A percentile compares a stretch with the other conserved stretches of the same genome.
Evolutionary conservation across 2,888 invertebrate genomes (phyloP).

Genomic region (Aphrophora alni): DNA sequence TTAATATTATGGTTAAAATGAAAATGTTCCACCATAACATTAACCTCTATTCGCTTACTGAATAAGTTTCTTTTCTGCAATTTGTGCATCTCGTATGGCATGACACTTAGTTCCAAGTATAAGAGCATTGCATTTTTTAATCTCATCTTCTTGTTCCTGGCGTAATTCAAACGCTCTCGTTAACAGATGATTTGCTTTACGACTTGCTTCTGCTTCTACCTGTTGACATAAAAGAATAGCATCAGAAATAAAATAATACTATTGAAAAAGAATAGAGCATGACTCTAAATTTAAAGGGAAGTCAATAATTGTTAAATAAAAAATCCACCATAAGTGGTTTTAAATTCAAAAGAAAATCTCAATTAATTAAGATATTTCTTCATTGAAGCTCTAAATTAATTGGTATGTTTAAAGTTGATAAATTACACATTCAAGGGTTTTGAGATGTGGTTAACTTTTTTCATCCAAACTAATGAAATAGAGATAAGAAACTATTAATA

Average conservation of each 20-base stretch:
- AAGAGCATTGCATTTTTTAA: slow-evolving; percentile 75
- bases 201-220: slow-evolving; percentile 61
- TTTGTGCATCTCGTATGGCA: slow-evolving; percentile 83
- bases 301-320: no score
- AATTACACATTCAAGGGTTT: no score
- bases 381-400: no score
- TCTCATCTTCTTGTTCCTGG: slow-evolving; percentile 69
- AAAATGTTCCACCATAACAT: no score
- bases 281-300: no score
- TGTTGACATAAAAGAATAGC: slow-evolving; percentile 48
- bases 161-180: slow-evolving; percentile 62
- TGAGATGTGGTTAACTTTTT: no score
- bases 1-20: no score
- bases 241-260: background rate
- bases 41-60: slow-evolving; percentile 49
- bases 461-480: no score
- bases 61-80: slow-evolving; percentile 65
- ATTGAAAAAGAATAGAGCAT: background rate
- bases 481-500: no score
- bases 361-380: no score
- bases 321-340: background rate
- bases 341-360: background rate
- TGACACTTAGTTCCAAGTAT: slow-evolving; percentile 85
- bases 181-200: slow-evolving; percentile 60
- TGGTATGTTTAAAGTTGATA: no score